phyloP scores from a whole-genome alignment of 2,113 vertebrate species.

The Promerops cafer region DNA sequence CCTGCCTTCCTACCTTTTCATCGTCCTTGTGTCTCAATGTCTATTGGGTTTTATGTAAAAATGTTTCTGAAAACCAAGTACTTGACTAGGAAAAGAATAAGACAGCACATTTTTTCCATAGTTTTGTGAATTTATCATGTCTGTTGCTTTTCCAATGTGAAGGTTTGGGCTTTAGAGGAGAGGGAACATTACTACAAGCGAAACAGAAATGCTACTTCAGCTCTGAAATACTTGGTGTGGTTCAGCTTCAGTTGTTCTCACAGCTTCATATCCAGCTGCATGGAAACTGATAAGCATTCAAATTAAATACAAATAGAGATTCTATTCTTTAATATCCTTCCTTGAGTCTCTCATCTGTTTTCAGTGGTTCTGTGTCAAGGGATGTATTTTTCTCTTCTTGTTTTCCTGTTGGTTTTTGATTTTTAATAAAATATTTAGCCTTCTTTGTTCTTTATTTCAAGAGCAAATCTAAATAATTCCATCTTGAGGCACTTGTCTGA shows the following conservation, averaged over 20 bases:
- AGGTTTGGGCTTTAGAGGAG: not conserved
- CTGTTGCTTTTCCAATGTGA: not conserved
- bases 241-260: not conserved
- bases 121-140: not conserved
- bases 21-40: not conserved
- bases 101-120: not conserved
- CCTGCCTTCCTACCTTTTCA: not conserved
- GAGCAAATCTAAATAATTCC: not conserved
- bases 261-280: not conserved
- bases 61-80: not conserved
- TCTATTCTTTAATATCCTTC: not conserved
- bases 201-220: not conserved
- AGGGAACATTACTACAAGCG: not conserved
- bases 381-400: not conserved
- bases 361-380: not conserved
- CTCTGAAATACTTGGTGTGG: not conserved
- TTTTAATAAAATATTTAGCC: not conserved
- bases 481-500: not conserved
- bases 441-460: not conserved
- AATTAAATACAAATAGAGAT: not conserved
- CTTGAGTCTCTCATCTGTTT: not conserved
- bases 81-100: not conserved
- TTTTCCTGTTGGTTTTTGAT: not conserved
- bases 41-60: not conserved
- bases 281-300: not conserved